Evolutionary conservation across 2,113 vertebrate species (phyloP).

Genomic region (Cyanoramphus novaezelandiae): DNA sequence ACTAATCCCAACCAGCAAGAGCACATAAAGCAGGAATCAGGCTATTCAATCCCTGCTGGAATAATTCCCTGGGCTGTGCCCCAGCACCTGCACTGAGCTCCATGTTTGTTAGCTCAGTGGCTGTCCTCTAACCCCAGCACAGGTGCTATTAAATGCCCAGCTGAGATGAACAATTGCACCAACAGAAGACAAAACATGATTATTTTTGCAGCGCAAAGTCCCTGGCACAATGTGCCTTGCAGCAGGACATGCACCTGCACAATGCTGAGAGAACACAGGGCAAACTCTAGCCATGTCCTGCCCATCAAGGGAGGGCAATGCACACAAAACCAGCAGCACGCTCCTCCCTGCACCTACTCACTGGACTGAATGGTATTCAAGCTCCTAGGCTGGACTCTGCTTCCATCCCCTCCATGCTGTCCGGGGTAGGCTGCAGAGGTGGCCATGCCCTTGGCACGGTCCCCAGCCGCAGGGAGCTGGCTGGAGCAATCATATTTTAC

Average conservation of each 20-base stretch:
- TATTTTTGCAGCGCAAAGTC: background rate
- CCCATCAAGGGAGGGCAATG: accelerated
- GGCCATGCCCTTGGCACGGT: background rate
- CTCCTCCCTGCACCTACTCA: background rate
- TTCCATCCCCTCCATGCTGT: accelerated
- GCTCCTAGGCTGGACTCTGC: background rate
- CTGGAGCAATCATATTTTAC: background rate
- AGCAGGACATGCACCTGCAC: accelerated
- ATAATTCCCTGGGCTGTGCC: background rate
- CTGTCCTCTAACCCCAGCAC: background rate
- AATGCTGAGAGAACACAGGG: accelerated
- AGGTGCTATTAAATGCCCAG: background rate
- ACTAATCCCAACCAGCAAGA: background rate
- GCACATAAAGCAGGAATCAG: background rate
- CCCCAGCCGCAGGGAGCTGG: background rate
- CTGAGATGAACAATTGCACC: background rate
- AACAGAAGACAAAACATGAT: background rate
- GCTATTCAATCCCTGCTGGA: background rate
- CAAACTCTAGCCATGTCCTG: accelerated
- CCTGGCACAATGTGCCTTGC: accelerated
- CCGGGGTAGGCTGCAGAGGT: accelerated
- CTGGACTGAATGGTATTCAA: background rate
- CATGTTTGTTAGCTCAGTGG: accelerated
- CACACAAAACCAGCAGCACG: background rate
- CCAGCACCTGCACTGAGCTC: background rate